phyloP scores from a whole-genome alignment of 2,113 vertebrate species.

The Candoia aspera region DNA sequence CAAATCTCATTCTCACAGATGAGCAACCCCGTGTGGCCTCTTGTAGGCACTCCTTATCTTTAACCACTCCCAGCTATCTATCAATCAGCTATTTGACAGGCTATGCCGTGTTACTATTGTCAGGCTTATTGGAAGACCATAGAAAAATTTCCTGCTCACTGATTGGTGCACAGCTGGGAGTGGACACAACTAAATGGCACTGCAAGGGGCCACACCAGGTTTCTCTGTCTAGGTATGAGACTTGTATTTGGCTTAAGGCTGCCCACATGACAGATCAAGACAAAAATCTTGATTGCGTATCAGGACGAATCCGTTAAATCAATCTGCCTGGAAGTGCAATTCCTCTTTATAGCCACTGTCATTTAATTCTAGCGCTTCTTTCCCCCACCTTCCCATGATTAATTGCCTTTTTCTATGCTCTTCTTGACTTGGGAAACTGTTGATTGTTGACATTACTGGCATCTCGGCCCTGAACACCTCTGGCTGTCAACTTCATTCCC shows the following conservation, averaged over 20 bases:
- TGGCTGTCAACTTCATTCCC: neutral
- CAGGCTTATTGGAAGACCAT: neutral
- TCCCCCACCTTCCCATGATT: neutral
- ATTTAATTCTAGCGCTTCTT: neutral
- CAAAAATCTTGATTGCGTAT: neutral
- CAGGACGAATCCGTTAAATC: neutral
- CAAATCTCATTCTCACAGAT: constrained; percentile 1
- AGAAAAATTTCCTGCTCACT: neutral
- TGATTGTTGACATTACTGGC: neutral
- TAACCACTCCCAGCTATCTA: no score
- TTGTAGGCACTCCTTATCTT: no score
- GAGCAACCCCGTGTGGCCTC: neutral
- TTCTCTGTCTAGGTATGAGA: neutral
- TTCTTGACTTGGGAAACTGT: neutral
- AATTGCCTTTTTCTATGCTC: neutral
- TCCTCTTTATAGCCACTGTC: neutral
- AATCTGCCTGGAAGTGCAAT: neutral
- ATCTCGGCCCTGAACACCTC: no score
- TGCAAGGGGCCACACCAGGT: neutral
- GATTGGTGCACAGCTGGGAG: neutral
- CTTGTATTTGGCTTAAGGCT: neutral
- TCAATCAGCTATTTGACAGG: neutral
- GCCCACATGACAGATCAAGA: neutral
- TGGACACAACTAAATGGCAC: neutral
- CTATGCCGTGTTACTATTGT: neutral